phyloP scores from a whole-genome alignment of 2,113 vertebrate species.

The Pithys albifrons region DNA sequence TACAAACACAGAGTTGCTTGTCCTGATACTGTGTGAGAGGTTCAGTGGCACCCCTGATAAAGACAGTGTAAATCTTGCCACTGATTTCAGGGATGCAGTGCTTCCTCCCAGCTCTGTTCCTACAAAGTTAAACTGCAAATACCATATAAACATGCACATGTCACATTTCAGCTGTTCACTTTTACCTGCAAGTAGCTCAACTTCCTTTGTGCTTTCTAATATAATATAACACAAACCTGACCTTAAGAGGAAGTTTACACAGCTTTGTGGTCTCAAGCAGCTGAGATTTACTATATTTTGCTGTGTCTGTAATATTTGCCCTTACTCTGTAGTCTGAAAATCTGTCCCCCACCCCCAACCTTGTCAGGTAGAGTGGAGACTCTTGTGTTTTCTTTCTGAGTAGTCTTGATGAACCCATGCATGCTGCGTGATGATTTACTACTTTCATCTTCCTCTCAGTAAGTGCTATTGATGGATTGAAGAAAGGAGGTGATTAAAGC shows the following conservation, averaged over 20 bases:
- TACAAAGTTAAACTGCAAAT: not conserved
- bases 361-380: not conserved
- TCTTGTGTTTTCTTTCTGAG: not conserved
- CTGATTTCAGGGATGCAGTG: not conserved
- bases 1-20: not conserved
- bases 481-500: not conserved
- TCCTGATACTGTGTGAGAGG: not conserved
- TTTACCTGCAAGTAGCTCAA: slow-evolving; percentile 12
- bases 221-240: slow-evolving; percentile 49
- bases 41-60: not conserved
- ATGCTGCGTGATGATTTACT: not conserved
- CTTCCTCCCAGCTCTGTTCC: not conserved
- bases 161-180: slow-evolving; percentile 2
- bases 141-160: not conserved
- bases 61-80: not conserved
- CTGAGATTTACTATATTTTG: slow-evolving; percentile 48
- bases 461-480: not conserved
- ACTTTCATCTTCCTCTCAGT: not conserved
- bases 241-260: slow-evolving; percentile 64
- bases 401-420: not conserved
- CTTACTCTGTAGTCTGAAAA: not conserved
- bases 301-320: slow-evolving; percentile 39
- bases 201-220: slow-evolving; percentile 50
- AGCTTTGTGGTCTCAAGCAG: slow-evolving; percentile 36
- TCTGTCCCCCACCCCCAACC: not conserved